Conservation (phyloP, 2,113 vertebrate genomes). For the Melanotaenia duboulayi region DNA sequence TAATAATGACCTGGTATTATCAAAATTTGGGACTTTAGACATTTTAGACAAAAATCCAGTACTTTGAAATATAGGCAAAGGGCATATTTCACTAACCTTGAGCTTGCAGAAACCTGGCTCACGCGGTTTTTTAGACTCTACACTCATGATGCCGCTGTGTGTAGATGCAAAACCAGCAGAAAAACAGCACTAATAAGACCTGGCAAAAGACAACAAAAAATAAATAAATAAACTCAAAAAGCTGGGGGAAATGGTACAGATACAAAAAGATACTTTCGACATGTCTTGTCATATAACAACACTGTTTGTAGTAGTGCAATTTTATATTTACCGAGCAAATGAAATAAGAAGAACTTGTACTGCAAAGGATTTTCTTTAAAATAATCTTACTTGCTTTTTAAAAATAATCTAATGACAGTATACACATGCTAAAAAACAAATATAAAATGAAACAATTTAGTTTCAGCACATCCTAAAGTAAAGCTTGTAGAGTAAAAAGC, state of each 20-base stretch:
- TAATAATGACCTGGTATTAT: not conserved
- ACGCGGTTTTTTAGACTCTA: conserved; percentile 67
- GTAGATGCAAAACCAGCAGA: not conserved
- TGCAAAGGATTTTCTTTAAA: no score
- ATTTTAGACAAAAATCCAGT: not conserved
- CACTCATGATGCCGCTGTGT: conserved; percentile 75
- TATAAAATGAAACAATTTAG: no score
- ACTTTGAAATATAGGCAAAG: not conserved
- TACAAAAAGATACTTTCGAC: no score
- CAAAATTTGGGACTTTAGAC: not conserved
- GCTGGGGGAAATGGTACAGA: no score
- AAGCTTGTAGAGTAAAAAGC: not conserved
- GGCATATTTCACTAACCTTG: conserved; percentile 73
- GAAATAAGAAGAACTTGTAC: no score
- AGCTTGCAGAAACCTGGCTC: conserved; percentile 78
- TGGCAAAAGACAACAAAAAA: conserved; percentile 5
- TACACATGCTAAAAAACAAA: no score
- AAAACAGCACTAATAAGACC: conserved; percentile 13
- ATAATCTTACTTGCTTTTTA: no score
- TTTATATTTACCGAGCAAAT: no score
- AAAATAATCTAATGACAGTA: no score
- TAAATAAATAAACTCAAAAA: not conserved
- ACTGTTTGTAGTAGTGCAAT: no score
- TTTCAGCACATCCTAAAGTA: not conserved
- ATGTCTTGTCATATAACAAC: no score